Base-by-base conservation (phyloP, 2,113 vertebrate species). In the Dicerorhinus sumatrensis region DNA sequence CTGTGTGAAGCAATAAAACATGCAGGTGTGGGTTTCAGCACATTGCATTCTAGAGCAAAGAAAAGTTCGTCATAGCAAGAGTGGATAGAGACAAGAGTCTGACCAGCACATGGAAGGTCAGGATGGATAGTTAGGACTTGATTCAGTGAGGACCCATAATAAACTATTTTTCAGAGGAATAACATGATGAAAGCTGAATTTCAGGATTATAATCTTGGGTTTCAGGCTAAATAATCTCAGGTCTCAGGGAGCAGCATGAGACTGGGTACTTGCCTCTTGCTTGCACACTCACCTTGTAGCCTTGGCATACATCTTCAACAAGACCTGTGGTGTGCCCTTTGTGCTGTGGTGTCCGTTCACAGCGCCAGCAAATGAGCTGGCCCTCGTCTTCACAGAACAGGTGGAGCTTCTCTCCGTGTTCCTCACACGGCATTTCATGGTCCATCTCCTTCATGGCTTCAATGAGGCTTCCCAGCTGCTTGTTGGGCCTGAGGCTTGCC, bases 331-430 rank as follows among this genome's bases (percentile, higher is more conserved):
- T 0, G 13, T 98, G 96, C 3, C 80, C 96, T 31, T 29, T 48
- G 91, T 98, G 98, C 60, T 3, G 6, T 0, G 72, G 31, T 0
- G 58, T 2, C 17, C 93, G 63, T 48, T 94, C 87, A 36, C 97
- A 98, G 75, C 87, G 63, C 97, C 98, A 97, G 91, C 98, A 98
- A 72, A 98, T 96, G 85, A 98, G 95, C 65, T 85, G 76, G 17
- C 75, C 65, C 0, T 98, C 97, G 0, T 98, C 91, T 33, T 97
- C 88, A 2, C 98, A 98, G 89, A 98, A 98, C 6, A 98, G 80
- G 3, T 82, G 84, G 13, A 98, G 77, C 21, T 56, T 63, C 39
- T 98, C 85, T 11, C 72, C 48, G 0, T 98, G 97, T 3, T 88
- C 48, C 31, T 62, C 11, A 54, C 97, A 98, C 0, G 13, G 12